Conservation (phyloP, 30 jellyfish, hydroid and myxozoan species). For the Cassiopea andromeda region DNA sequence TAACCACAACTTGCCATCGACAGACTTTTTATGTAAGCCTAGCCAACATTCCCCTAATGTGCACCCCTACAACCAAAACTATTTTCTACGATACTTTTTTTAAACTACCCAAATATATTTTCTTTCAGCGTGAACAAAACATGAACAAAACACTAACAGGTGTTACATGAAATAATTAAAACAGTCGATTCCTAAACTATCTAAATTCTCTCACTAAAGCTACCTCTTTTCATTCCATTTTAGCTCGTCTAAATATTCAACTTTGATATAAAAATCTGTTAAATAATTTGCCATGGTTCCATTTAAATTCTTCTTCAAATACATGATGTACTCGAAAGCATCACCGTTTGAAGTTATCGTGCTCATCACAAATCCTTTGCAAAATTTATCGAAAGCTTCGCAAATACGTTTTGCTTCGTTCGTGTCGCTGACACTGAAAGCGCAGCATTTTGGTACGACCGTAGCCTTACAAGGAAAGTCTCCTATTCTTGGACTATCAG, state of each 20-base stretch:
- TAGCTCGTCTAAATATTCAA: slow-evolving; percentile 61
- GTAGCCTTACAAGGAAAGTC: slow-evolving; percentile 83
- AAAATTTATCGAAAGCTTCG: slow-evolving; percentile 69
- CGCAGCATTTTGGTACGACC: slow-evolving; percentile 80
- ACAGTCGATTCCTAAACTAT: background rate
- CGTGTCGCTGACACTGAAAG: slow-evolving; percentile 71
- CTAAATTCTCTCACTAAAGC: background rate
- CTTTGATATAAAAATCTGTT: slow-evolving; percentile 80
- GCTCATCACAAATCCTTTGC: slow-evolving; percentile 90
- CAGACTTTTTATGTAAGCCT: too few species aligned
- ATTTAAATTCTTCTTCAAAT: slow-evolving; percentile 57
- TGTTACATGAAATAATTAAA: background rate
- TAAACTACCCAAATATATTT: too few species aligned
- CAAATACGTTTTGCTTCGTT: slow-evolving; percentile 80
- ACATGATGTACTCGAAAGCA: slow-evolving; percentile 66
- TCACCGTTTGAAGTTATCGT: slow-evolving; percentile 61
- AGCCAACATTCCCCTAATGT: too few species aligned
- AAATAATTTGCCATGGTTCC: slow-evolving; percentile 72
- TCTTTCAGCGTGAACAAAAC: too few species aligned
- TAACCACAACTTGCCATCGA: too few species aligned
- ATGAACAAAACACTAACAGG: background rate
- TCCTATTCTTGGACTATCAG: slow-evolving; percentile 82
- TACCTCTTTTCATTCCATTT: slow-evolving; percentile 65
- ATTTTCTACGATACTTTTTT: too few species aligned
- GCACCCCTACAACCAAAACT: too few species aligned